phyloP scores from a whole-genome alignment of 53 echinoderm and acorn worm genomes.

The Apostichopus leukothele region DNA sequence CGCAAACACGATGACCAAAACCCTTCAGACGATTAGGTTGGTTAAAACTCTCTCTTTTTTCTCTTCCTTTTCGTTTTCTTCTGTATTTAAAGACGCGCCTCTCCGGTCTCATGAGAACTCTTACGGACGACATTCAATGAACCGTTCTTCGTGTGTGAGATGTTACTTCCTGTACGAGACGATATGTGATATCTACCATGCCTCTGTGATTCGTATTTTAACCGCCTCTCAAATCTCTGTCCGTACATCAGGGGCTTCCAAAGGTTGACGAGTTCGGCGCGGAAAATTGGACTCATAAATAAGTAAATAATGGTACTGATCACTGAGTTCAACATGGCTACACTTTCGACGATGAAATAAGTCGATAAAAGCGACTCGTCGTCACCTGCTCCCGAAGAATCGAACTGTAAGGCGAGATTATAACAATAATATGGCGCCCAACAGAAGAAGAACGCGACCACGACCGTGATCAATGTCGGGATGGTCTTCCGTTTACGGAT shows the following conservation, averaged over 20 bases:
- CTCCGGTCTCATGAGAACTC: slow-evolving; percentile 62
- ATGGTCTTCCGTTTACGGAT: slow-evolving; percentile 94
- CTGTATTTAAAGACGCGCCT: slow-evolving; percentile 62
- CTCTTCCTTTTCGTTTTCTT: too few relatives aligned
- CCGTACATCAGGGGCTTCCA: slow-evolving; percentile 48
- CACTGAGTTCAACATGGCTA: slow-evolving; percentile 88
- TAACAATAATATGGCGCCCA: slow-evolving; percentile 91
- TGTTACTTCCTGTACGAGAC: slow-evolving; percentile 56
- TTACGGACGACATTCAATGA: slow-evolving; percentile 67
- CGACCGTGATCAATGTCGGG: slow-evolving; percentile 90
- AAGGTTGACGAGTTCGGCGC: slow-evolving; percentile 68
- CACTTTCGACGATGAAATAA: slow-evolving; percentile 78
- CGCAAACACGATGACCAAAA: not conserved
- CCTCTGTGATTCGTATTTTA: slow-evolving; percentile 27
- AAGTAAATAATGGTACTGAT: slow-evolving; percentile 91
- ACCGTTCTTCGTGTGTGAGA: slow-evolving; percentile 64
- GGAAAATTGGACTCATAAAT: slow-evolving; percentile 82
- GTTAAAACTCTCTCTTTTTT: not conserved
- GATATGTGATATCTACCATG: slow-evolving; percentile 56
- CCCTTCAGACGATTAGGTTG: not conserved
- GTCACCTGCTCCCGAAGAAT: slow-evolving; percentile 21
- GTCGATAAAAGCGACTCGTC: slow-evolving; percentile 53
- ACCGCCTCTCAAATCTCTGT: slow-evolving; percentile 32
- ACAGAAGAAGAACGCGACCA: slow-evolving; percentile 92
- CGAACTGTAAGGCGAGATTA: slow-evolving; percentile 69